Evolutionary conservation across 2,113 vertebrate genomes (phyloP), one percentile per base, ranked within the genome.

Genomic region (Murina feae): DNA sequence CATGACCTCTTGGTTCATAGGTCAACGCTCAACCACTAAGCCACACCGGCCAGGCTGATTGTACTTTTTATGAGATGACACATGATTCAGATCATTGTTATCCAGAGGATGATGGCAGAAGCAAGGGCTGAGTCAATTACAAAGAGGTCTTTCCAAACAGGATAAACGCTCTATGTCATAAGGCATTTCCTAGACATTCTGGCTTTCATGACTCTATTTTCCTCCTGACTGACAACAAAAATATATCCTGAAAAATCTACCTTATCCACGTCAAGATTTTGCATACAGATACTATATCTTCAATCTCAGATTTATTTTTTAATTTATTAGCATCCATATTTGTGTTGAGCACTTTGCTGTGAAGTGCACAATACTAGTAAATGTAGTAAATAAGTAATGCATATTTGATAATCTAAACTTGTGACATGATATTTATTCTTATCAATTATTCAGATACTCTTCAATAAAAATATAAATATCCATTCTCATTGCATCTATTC

Each of bases 131-230:
- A 90, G 65, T 91, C 37, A 47, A 72, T 82, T 85, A 76, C 71
- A 80, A 93, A 84, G 47, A 87, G 14, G 20, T 90, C 8, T 93
- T 87, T 78, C 63, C 60, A 91, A 89, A 68, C 20, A 93, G 51
- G 42, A 80, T 44, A 81, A 85, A 76, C 65, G 8, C 12, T 80
- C 12, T 72, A 20, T 84, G 63, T 63, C 13, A 1, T 30, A 86
- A 91, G 60, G 63, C 7, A 74, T 82, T 94, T 90, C 66, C 60
- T 44, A 95, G 39, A 47, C 21, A 47, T 20, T 30, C 5, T 76
- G 66, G 42, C 13, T 93, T 35, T 72, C 8, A 5, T 91, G 51
- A 82, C 16, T 89, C 10, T 28, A 55, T 86, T 75, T 86, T 49
- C 42, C 11, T 74, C 6, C 30, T 42, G 9, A 32, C 42, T 81